A percentile compares a stretch with the other conserved stretches of the same genome.
Conservation (phyloP, 2,888 invertebrate species). For the Cylindroiulus punctatus region DNA sequence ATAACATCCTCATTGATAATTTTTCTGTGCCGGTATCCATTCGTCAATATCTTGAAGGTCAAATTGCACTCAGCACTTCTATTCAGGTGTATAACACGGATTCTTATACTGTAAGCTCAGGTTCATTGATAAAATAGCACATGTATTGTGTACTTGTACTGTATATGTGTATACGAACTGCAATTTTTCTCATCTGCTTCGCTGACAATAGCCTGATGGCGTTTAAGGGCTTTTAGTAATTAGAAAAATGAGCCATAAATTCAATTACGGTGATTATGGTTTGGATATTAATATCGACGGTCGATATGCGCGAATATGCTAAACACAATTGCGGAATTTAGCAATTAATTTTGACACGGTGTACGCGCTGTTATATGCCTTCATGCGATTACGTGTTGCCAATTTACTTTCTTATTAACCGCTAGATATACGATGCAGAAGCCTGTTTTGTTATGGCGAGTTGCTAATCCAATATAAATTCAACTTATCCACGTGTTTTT, state of each 20-base stretch:
- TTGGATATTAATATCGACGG: slow-evolving; percentile 10
- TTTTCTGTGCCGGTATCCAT: too few species aligned
- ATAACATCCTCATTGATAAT: too few species aligned
- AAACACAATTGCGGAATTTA: slow-evolving; percentile 32
- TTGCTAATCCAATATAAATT: neutral
- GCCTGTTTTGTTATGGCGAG: neutral
- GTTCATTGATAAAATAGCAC: neutral
- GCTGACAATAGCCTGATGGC: slow-evolving; percentile 21
- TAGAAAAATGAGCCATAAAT: neutral
- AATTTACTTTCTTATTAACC: neutral
- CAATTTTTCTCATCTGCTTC: neutral
- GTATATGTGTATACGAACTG: neutral
- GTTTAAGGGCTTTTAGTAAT: neutral
- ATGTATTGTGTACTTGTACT: neutral
- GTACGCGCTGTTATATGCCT: neutral
- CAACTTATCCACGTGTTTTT: neutral
- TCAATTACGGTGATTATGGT: slow-evolving; percentile 14
- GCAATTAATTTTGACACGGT: slow-evolving; percentile 19
- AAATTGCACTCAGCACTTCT: neutral
- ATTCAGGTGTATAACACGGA: neutral
- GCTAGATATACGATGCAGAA: neutral
- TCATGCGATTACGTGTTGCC: slow-evolving; percentile 11
- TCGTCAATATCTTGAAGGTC: too few species aligned
- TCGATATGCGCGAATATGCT: neutral
- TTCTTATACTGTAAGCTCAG: neutral